Base-by-base conservation (phyloP, 2,888 invertebrate species). In the Caenorhabditis becei region DNA sequence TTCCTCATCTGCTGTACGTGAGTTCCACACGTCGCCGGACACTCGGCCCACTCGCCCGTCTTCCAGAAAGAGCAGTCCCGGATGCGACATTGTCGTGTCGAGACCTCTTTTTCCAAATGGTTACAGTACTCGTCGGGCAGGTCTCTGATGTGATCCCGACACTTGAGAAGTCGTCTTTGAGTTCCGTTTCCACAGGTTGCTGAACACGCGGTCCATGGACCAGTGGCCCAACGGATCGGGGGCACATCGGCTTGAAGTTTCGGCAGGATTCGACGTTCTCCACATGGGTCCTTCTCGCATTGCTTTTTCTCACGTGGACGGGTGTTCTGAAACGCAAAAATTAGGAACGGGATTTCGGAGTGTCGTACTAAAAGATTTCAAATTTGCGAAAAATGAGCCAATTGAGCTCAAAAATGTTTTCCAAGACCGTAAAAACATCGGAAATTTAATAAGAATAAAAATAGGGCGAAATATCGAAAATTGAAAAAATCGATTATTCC, bases 151-250 rank as follows among this genome's bases (percentile, higher is more conserved):
- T 87, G 81, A 80, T 87, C 87, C 41, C 87, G 83, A 47, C 90
- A 90, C 24, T 85, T 82, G 44, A 87, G 80, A 65, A 84, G 82
- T 28, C 89, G 88, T 56, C 91, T 86, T 86, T 92, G 91, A 81
- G 88, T 90, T 14, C 92, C 92, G 10, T 86, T 87, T 10, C 91
- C 92, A 89, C 92, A 92, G 1, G 91, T 88, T 1, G 89, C 86
- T n/a, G 92, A 92, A 83, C 92, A 92, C 90, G 83, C 80, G 18
- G 86, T 82, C 89, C 89, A 89, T 4, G 88, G 86, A 1, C 89
- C 89, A 14, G 87, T 87, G 8, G 88, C 88, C 89, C 89, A 90
- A 70, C 87, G 80, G 35, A 83, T 82, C 23, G 83, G 74, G 26
- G 84, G 86, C 11, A 83, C 77, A 14, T 84, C 83, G 24, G 81